phyloP scores from a whole-genome alignment of 2,113 vertebrate genomes.

The Lycocorax pyrrhopterus region DNA sequence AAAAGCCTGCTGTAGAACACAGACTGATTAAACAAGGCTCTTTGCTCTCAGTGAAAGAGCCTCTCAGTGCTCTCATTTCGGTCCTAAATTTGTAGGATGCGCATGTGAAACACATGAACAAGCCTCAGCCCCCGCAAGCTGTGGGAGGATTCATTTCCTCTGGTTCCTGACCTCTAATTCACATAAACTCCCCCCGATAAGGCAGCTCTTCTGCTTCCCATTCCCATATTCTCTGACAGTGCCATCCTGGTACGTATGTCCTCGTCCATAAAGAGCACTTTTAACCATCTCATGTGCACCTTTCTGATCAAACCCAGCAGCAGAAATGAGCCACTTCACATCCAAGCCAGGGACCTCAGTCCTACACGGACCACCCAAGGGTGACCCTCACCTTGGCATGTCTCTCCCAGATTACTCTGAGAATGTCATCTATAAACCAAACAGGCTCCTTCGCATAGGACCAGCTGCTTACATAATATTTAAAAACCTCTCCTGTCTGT shows the following conservation, averaged over 20 bases:
- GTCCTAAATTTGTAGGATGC: neutral
- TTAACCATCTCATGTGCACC: neutral
- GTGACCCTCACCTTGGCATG: neutral
- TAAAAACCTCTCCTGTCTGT: neutral
- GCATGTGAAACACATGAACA: neutral
- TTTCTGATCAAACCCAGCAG: neutral
- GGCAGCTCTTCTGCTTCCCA: neutral
- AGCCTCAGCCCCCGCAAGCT: neutral
- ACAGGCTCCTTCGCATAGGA: neutral
- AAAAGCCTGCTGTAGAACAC: accelerated
- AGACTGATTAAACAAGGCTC: neutral
- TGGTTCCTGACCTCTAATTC: neutral
- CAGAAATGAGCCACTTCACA: neutral
- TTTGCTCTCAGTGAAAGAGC: neutral
- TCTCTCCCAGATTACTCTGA: neutral
- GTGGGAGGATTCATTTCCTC: slow-evolving; percentile 36
- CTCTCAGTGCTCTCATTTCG: neutral
- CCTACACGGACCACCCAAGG: neutral
- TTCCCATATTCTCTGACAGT: neutral
- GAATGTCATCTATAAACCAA: neutral
- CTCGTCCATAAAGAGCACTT: neutral
- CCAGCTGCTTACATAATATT: neutral
- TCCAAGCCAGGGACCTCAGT: neutral
- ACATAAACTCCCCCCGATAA: neutral
- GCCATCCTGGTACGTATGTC: neutral